Conservation (phyloP, 2,888 invertebrate genomes). For the Tetrapedia diversipes region DNA sequence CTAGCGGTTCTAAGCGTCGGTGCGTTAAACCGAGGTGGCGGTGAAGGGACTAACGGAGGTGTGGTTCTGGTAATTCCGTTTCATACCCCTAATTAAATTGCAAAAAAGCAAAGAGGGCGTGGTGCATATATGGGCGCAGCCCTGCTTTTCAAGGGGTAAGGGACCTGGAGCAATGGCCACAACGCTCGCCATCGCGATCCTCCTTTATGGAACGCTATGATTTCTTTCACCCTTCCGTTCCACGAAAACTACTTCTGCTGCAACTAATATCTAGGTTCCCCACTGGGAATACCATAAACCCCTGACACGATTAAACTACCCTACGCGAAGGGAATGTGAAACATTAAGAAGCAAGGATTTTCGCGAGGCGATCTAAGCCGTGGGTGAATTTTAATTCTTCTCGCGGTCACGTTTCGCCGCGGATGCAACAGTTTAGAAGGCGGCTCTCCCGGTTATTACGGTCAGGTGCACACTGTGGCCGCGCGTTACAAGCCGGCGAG, state of each 20-base stretch:
- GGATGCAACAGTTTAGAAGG: conserved; percentile 39
- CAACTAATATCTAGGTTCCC: no score
- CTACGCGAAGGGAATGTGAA: no score
- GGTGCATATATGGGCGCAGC: conserved; percentile 75
- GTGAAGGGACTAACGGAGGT: conserved; percentile 64
- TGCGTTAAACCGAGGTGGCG: conserved; percentile 59
- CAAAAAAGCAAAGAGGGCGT: conserved; percentile 75
- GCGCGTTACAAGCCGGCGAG: conserved; percentile 29
- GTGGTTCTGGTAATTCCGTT: conserved; percentile 69
- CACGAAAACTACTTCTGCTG: no score
- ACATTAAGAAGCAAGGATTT: no score
- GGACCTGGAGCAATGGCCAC: conserved; percentile 68
- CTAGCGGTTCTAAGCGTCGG: conserved; percentile 20
- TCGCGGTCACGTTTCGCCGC: conserved; percentile 7
- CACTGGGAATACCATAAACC: no score
- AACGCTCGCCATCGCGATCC: conserved; percentile 38
- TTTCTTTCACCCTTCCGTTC: no score
- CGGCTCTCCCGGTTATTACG: conserved; percentile 36
- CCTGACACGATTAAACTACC: no score
- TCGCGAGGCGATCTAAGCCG: no score
- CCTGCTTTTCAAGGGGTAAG: conserved; percentile 74
- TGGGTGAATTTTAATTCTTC: conserved; percentile 11
- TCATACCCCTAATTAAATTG: conserved; percentile 72
- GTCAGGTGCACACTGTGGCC: conserved; percentile 8
- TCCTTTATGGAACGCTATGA: conserved; percentile 49